Base-by-base conservation (phyloP, 1,140 invertebrate species). In the Conus ventricosus region DNA sequence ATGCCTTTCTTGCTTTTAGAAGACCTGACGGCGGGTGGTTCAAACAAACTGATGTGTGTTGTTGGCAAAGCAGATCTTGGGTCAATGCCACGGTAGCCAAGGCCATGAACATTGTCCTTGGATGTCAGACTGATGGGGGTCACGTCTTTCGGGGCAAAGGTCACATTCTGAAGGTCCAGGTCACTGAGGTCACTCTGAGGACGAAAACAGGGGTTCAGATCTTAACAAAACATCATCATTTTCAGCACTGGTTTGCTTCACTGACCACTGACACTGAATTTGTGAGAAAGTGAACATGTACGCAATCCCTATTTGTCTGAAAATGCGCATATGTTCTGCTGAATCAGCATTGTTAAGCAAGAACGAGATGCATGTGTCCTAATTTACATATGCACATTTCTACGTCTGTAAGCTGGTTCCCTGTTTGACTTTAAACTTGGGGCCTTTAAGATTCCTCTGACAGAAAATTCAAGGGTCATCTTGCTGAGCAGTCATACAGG, bases 11-110 rank as follows among this genome's bases (percentile, higher is more conserved):
- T 89, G 17, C 91, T 91, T 53, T 88, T 84, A 20, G 85, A 84
- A 8, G 89, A 88, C 81, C 89, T 92, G 17, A 93, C 85, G 15
- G 91, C 67, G 51, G 92, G 90, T 25, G 92, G 60, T 75, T 91
- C 90, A 92, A 95, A 95, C 76, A 95, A 89, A 88, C 92, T 94
- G 17, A 94, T 86, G 87, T 94, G 94, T 39, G 91, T 89, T 71
- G 67, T 90, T 11, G 91, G 89, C 6, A 95, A 89, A 5, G 93
- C 93, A 39, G 89, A 85, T 25, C 84, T 90, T 0, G 92, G 90
- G 90, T 95, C 91, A 57, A 99, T 94, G 1, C 98, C 98, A n/a
- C 95, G 95, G 93, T 99, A 99, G 4, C 98, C 99, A 76, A 99
- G 96, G 0, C 96, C 96, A 94, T 96, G 95, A 15, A 94, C 90